Evolutionary conservation across 2,888 invertebrate species (phyloP).

Genomic region (Phyllotreta cruciferae): DNA sequence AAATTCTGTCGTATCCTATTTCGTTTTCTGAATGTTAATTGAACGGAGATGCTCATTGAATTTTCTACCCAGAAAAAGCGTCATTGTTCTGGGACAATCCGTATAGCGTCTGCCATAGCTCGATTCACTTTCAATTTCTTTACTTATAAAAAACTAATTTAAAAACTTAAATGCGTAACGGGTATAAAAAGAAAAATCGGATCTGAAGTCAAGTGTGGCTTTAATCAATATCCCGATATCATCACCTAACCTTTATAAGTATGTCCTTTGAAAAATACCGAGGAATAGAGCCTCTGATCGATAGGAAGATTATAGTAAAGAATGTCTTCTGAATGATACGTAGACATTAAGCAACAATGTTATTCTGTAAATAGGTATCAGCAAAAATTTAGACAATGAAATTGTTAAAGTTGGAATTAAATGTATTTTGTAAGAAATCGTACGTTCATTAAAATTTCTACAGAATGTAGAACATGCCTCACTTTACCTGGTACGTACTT

Average conservation of each 20-base stretch:
- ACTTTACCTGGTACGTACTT: too few relatives aligned
- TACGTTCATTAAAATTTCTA: too few relatives aligned
- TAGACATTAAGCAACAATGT: neutral
- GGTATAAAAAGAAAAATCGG: slow-evolving; percentile 12
- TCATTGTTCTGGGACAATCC: neutral
- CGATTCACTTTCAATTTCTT: slow-evolving; percentile 2
- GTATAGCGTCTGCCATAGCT: neutral
- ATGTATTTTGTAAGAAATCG: too few relatives aligned
- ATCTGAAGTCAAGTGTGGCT: slow-evolving; percentile 9
- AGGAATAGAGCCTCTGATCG: neutral
- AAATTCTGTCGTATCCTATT: too few relatives aligned
- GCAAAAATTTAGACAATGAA: too few relatives aligned
- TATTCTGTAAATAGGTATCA: too few relatives aligned
- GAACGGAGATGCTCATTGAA: neutral
- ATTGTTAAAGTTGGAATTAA: too few relatives aligned
- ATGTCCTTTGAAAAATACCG: slow-evolving; percentile 14
- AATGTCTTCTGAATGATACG: slow-evolving; percentile 3
- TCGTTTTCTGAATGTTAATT: too few relatives aligned
- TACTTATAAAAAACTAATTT: slow-evolving; percentile 11
- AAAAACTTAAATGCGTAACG: slow-evolving; percentile 7
- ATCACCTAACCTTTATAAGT: slow-evolving; percentile 19
- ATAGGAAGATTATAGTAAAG: slow-evolving; percentile 12
- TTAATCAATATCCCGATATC: slow-evolving; percentile 6
- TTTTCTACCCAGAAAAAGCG: neutral
- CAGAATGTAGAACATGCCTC: too few relatives aligned